phyloP scores from a whole-genome alignment of 2,888 invertebrate species.

The Erebia aethiops region DNA sequence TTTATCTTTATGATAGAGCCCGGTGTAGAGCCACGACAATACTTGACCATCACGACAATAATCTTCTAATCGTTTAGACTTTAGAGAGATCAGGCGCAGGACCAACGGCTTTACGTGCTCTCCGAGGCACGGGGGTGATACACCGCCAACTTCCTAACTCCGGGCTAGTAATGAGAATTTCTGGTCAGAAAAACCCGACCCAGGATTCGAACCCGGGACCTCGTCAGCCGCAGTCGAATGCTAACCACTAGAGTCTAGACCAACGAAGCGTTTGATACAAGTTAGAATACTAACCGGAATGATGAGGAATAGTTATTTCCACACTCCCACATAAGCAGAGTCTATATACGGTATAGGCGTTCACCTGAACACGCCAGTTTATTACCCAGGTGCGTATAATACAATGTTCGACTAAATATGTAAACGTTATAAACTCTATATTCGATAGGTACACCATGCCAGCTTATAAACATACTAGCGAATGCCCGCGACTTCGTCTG shows the following conservation, averaged over 20 bases:
- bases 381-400: slow-evolving; percentile 1
- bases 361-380: slow-evolving; percentile 11
- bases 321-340: not conserved
- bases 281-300: not conserved
- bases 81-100: no score
- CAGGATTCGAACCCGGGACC: no score
- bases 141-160: no score
- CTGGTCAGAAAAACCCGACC: no score
- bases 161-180: no score
- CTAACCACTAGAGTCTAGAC: no score
- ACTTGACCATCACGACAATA: no score
- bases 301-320: not conserved
- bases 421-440: not conserved
- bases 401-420: slow-evolving; percentile 13
- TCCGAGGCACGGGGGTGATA: no score
- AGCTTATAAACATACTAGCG: not conserved
- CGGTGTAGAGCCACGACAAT: no score
- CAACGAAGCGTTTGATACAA: not conserved
- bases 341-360: slow-evolving; percentile 4
- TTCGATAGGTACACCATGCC: not conserved
- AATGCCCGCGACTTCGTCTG: not conserved
- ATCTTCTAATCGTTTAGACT: no score
- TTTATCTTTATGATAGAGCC: not conserved
- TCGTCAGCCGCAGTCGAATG: no score
- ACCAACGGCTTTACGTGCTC: no score